Percentiles rank a stretch among this genome's conserved stretches.
phyloP scores from a whole-genome alignment of 2,797 vertebrate species.

The Eptatretus atami region DNA sequence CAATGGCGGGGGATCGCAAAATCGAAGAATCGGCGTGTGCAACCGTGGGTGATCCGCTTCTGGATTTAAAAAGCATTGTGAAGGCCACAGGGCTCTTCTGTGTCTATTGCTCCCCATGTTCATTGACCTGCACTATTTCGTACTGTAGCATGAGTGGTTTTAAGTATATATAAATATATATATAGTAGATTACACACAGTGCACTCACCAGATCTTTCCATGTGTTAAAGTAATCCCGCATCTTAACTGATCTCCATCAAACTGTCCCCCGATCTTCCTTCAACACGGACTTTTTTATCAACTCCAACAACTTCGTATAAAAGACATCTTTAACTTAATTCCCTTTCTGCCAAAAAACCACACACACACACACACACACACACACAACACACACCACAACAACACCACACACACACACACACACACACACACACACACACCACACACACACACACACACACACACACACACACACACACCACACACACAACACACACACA shows the following conservation, averaged over 20 bases:
- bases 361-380: too few relatives aligned
- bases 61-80: slow-evolving; percentile 27
- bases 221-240: neutral
- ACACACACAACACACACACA: too few relatives aligned
- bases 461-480: too few relatives aligned
- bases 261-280: too few relatives aligned
- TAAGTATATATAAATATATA: slow-evolving; percentile 15
- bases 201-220: neutral
- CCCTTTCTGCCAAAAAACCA: too few relatives aligned
- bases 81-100: slow-evolving; percentile 21
- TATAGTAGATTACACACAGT: slow-evolving; percentile 12
- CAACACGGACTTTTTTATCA: too few relatives aligned
- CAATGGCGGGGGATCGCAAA: slow-evolving; percentile 17
- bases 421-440: too few relatives aligned
- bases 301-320: too few relatives aligned
- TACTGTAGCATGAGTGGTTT: slow-evolving; percentile 27
- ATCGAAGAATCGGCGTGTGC: slow-evolving; percentile 21
- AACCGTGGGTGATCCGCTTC: slow-evolving; percentile 17
- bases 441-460: too few relatives aligned
- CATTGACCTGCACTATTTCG: slow-evolving; percentile 22
- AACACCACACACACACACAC: too few relatives aligned
- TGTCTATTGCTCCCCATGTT: slow-evolving; percentile 27
- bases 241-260: neutral
- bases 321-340: too few relatives aligned
- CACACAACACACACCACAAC: too few relatives aligned